Evolutionary conservation across 2,797 vertebrate genomes (phyloP).

Genomic region (Gallinago stenura): DNA sequence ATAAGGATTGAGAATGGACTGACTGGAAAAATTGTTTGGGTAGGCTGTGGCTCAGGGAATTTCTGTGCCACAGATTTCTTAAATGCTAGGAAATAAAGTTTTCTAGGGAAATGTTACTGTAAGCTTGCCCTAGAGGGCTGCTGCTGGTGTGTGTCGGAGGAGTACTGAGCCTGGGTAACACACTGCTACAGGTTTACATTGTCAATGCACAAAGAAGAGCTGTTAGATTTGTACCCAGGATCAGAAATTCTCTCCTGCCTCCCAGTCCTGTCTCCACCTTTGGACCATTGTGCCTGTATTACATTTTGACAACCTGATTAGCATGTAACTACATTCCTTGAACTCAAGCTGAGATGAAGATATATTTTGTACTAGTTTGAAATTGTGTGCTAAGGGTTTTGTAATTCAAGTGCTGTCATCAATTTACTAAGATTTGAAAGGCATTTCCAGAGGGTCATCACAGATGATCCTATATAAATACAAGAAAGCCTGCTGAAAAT

Average conservation of each 20-base stretch:
- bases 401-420: constrained; percentile 4
- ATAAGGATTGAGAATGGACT: neutral
- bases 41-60: neutral
- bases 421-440: neutral
- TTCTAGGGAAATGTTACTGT: neutral
- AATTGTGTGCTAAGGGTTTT: neutral
- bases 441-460: neutral
- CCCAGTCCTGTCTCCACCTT: neutral
- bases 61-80: neutral
- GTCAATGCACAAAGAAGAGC: neutral
- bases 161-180: rapidly evolving
- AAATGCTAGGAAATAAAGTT: neutral
- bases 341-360: neutral
- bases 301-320: constrained; percentile 29
- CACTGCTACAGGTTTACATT: neutral
- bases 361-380: neutral
- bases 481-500: neutral
- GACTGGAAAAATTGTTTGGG: neutral
- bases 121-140: neutral
- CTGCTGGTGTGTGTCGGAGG: rapidly evolving
- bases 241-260: neutral
- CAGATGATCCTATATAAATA: neutral
- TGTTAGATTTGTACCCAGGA: neutral
- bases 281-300: neutral
- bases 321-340: neutral